phyloP scores from a whole-genome alignment of 1,140 invertebrate species.

The Drosophila dunni region DNA sequence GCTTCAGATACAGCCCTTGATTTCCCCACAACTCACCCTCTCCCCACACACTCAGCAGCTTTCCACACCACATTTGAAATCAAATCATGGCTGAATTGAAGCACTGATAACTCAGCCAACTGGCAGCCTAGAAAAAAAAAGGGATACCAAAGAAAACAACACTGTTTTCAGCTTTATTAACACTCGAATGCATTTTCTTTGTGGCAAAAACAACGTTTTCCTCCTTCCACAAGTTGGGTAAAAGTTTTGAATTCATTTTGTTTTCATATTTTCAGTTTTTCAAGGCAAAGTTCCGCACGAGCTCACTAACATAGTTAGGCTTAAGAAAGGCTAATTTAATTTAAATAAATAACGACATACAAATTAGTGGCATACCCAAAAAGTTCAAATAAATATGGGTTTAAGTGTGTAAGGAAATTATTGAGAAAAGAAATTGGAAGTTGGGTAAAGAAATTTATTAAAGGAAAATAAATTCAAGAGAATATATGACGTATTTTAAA shows the following conservation, averaged over 20 bases:
- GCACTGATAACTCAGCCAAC: conserved; percentile 23
- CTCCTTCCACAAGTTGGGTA: conserved; percentile 6
- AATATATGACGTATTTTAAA: too few relatives aligned
- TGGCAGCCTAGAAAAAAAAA: conserved; percentile 16
- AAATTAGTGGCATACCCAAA: conserved; percentile 3
- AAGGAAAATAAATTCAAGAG: too few relatives aligned
- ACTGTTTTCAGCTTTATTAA: conserved; percentile 54
- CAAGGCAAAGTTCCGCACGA: conserved; percentile 59
- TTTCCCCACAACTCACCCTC: not conserved
- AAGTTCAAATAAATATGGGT: conserved; percentile 15
- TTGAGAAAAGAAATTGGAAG: not conserved
- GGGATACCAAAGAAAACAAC: conserved; percentile 22
- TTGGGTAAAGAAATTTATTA: not conserved
- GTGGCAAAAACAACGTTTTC: conserved; percentile 1
- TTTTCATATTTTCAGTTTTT: conserved; percentile 35
- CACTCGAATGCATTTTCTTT: conserved; percentile 65
- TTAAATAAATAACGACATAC: conserved; percentile 16
- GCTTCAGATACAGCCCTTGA: conserved; percentile 24
- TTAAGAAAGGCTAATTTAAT: conserved; percentile 24
- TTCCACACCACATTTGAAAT: conserved; percentile 3
- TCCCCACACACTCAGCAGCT: not conserved
- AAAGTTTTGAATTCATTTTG: conserved; percentile 45
- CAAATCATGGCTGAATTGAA: conserved; percentile 26
- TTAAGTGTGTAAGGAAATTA: conserved; percentile 1
- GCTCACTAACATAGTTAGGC: conserved; percentile 48